A percentile compares a stretch with the other conserved stretches of the same genome.
Conservation (phyloP, 1,140 invertebrate genomes). For the Oreohelix idahoensis region DNA sequence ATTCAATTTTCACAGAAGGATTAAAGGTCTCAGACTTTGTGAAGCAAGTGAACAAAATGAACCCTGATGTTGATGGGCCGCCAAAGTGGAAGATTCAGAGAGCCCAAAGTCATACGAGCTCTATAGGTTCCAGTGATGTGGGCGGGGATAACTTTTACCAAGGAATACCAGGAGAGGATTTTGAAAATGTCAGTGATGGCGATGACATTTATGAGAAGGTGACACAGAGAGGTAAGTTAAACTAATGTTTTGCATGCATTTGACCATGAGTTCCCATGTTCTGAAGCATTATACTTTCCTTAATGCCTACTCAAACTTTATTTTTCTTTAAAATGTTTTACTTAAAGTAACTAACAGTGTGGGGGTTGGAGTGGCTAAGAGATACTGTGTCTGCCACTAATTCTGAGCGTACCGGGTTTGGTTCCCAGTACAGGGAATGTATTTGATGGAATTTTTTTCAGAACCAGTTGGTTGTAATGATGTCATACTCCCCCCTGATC, state of each 20-base stretch:
- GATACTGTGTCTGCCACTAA: too few species aligned
- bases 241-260: not conserved
- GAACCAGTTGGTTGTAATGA: too few species aligned
- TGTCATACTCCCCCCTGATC: too few species aligned
- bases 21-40: conserved; percentile 54
- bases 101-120: conserved; percentile 32
- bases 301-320: too few species aligned
- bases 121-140: conserved; percentile 38
- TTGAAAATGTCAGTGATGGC: conserved; percentile 17
- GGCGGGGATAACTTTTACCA: conserved; percentile 31
- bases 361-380: too few species aligned
- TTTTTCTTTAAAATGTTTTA: too few species aligned
- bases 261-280: too few species aligned
- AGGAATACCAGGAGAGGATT: conserved; percentile 38
- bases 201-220: conserved; percentile 40
- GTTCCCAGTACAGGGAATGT: too few species aligned
- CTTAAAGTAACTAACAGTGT: too few species aligned
- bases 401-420: too few species aligned
- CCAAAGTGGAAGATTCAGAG: conserved; percentile 38
- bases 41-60: conserved; percentile 50
- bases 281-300: too few species aligned
- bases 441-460: too few species aligned
- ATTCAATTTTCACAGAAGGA: conserved; percentile 50
- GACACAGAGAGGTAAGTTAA: conserved; percentile 20
- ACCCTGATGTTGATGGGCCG: conserved; percentile 32